phyloP scores from a whole-genome alignment of 2,888 invertebrate genomes.

The Portevinia maculata region DNA sequence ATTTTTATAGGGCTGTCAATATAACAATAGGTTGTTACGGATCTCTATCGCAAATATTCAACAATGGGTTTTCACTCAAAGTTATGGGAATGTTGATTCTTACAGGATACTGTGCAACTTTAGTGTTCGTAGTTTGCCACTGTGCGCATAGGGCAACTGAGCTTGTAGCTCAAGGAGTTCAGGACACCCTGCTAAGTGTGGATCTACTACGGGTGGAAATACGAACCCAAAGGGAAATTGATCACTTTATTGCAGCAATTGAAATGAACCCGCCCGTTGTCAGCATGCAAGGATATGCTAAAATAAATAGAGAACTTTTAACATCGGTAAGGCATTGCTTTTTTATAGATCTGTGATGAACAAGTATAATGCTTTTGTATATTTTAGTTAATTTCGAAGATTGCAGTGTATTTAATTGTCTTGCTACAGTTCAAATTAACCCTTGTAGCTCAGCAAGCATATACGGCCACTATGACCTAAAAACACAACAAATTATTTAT shows the following conservation, averaged over 20 bases:
- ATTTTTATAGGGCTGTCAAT: conserved; percentile 84
- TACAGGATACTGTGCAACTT: conserved; percentile 85
- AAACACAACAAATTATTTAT: not conserved
- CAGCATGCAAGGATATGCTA: conserved; percentile 86
- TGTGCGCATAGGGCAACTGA: conserved; percentile 87
- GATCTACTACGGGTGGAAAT: conserved; percentile 85
- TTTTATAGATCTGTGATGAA: not conserved
- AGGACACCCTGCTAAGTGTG: conserved; percentile 85
- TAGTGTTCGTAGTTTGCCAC: conserved; percentile 87
- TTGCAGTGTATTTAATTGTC: conserved; percentile 87
- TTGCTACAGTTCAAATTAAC: conserved; percentile 87
- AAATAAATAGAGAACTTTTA: conserved; percentile 86
- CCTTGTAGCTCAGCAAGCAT: conserved; percentile 76
- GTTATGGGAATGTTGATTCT: conserved; percentile 87
- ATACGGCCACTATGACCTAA: conserved; percentile 8
- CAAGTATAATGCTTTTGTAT: conserved; percentile 46
- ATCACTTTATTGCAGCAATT: conserved; percentile 87
- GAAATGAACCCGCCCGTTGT: conserved; percentile 88
- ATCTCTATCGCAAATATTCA: conserved; percentile 86
- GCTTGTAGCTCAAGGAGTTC: conserved; percentile 86
- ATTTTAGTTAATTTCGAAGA: conserved; percentile 86
- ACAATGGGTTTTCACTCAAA: conserved; percentile 87
- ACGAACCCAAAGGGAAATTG: conserved; percentile 86
- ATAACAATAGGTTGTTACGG: conserved; percentile 88
- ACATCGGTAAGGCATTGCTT: conserved; percentile 84